Evolutionary conservation across 2,888 invertebrate species (phyloP), one percentile per base, ranked within the genome.

Genomic region (Lepidocyrtoides sp.): DNA sequence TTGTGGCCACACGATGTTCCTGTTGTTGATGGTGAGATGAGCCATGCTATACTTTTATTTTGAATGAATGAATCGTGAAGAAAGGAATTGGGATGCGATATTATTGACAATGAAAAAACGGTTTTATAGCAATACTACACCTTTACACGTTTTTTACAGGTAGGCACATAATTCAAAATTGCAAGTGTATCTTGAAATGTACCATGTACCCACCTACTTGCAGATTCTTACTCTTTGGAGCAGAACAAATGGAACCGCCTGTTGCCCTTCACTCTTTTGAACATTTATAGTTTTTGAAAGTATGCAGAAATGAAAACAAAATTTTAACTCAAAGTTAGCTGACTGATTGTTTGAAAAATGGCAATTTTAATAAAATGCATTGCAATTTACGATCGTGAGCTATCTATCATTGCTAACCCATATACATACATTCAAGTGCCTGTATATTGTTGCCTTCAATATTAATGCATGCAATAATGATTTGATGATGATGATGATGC

Each of bases 191-290:
- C 36, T 36, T 7, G 36, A 36, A 7, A 36, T 48, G 48, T 7
- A 48, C 3, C 12, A 36, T 36, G 36, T 36, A 48, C 48, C 48
- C 48, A 10, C n/a, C 48, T 54, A 20, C 20, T 41, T 10, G 20
- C 69, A 41, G 29, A 48, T 10, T 88, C 44, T 79, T 26, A 72
- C 77, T 77, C 84, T 79, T 84, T 89, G 44, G 66, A 84, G 84
- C 84, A 89, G 89, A 89, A 89, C 75, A 89, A 89, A 84, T 77
- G 84, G 84, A 79, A 51, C 89, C 89, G 89, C 89, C 84, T 89
- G 48, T 75, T 75, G 89, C 84, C 77, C 89, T 84, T 77, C 79
- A 84, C 77, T 60, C 41, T 72, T 23, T 7, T 26, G n/a, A 23
- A 60, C 10, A 81, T 69, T 81, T 63, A 3, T 29, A 63, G 36